phyloP scores from a whole-genome alignment of 2,113 vertebrate genomes.

The Calypte anna region DNA sequence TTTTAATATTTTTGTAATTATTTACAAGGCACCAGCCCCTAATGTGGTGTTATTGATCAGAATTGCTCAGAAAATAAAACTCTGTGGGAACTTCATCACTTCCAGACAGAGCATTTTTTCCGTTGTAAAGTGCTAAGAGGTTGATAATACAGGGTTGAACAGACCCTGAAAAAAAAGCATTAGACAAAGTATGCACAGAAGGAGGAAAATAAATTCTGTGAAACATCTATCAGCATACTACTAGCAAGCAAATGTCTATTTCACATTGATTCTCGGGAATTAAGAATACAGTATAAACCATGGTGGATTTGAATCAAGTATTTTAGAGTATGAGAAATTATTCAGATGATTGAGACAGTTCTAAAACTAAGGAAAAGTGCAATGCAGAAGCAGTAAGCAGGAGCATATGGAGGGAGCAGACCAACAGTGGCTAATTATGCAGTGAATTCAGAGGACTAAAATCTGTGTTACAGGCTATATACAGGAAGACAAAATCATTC shows the following conservation, averaged over 20 bases:
- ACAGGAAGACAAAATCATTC: background rate
- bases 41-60: constrained; percentile 54
- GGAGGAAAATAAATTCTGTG: background rate
- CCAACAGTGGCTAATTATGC: constrained; percentile 19
- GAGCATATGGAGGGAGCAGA: constrained; percentile 37
- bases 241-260: background rate
- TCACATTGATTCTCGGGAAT: background rate
- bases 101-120: constrained; percentile 24
- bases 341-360: background rate
- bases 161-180: background rate
- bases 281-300: background rate
- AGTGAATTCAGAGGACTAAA: background rate
- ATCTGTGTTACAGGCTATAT: background rate
- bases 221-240: background rate
- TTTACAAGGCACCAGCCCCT: background rate
- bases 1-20: constrained; percentile 35
- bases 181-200: background rate
- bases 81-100: background rate
- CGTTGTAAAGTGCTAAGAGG: constrained; percentile 39
- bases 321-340: background rate
- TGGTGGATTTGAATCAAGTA: background rate
- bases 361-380: constrained; percentile 18
- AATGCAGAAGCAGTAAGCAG: background rate
- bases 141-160: background rate
- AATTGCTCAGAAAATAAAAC: constrained; percentile 43